phyloP scores from a whole-genome alignment of 2,113 vertebrate genomes.

The Mohoua ochrocephala region DNA sequence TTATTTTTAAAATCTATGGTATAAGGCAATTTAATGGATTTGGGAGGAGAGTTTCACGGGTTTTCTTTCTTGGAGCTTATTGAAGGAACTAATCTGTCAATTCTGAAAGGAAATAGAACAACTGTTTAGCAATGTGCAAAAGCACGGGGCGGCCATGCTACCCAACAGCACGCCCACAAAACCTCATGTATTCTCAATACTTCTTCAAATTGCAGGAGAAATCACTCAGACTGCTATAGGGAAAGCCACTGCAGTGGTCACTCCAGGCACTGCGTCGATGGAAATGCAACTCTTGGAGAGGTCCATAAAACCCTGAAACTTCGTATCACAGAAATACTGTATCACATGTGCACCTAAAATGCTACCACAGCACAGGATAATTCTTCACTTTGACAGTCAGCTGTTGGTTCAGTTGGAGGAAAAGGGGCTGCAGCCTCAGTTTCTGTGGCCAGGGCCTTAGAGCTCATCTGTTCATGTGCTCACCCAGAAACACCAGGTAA shows the following conservation, averaged over 20 bases:
- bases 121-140: neutral
- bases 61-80: neutral
- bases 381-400: neutral
- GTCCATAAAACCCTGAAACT: neutral
- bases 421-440: neutral
- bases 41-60: neutral
- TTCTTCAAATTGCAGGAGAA: neutral
- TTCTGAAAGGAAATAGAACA: neutral
- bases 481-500: neutral
- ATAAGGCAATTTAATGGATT: neutral
- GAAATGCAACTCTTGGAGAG: neutral
- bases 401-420: neutral
- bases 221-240: neutral
- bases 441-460: neutral
- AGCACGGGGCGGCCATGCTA: neutral
- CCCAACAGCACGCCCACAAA: neutral
- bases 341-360: neutral
- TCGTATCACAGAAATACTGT: neutral
- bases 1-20: neutral
- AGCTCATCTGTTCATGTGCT: fast-evolving
- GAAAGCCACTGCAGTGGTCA: neutral
- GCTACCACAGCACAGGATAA: neutral
- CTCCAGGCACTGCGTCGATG: fast-evolving
- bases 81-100: neutral
- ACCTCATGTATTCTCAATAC: neutral